Percentiles rank a stretch among this genome's conserved stretches.
Evolutionary conservation across 2,797 vertebrate species (phyloP).

Genomic region (Pelochelys cantorii): DNA sequence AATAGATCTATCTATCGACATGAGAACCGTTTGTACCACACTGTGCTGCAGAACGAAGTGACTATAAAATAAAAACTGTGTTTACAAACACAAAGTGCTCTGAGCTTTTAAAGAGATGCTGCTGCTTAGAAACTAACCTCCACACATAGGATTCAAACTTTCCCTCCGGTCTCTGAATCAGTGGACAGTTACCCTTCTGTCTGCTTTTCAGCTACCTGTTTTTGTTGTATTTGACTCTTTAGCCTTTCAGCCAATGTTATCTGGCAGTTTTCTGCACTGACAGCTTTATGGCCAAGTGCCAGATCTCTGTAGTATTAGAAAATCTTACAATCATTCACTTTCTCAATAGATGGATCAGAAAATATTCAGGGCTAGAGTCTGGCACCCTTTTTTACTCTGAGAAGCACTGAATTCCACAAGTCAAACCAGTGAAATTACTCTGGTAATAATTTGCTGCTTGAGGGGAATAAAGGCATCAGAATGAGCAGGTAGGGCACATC

Average conservation of each 20-base stretch:
- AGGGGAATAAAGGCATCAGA: not conserved
- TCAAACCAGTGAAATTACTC: conserved; percentile 32
- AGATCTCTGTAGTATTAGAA: not conserved
- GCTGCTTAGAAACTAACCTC: not conserved
- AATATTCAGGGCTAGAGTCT: not conserved
- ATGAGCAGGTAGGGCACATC: not conserved
- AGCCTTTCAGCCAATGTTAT: conserved; percentile 11
- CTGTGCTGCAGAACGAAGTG: not conserved
- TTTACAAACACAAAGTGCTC: conserved; percentile 5
- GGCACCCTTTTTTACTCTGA: conserved; percentile 16
- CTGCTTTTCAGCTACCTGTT: not conserved
- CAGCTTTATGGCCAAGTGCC: not conserved
- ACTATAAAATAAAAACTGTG: not conserved
- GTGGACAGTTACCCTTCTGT: not conserved
- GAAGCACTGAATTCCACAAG: not conserved
- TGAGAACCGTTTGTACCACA: not conserved
- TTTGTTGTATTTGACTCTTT: conserved; percentile 46
- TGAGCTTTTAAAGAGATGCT: not conserved
- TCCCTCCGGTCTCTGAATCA: conserved; percentile 8
- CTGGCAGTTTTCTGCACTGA: conserved; percentile 24
- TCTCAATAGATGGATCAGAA: conserved; percentile 21
- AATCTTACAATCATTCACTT: conserved; percentile 1
- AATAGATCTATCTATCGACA: not conserved
- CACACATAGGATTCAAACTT: not conserved
- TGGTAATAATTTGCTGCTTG: not conserved